phyloP scores from a whole-genome alignment of 1,140 invertebrate genomes.

The Halesus radiatus region DNA sequence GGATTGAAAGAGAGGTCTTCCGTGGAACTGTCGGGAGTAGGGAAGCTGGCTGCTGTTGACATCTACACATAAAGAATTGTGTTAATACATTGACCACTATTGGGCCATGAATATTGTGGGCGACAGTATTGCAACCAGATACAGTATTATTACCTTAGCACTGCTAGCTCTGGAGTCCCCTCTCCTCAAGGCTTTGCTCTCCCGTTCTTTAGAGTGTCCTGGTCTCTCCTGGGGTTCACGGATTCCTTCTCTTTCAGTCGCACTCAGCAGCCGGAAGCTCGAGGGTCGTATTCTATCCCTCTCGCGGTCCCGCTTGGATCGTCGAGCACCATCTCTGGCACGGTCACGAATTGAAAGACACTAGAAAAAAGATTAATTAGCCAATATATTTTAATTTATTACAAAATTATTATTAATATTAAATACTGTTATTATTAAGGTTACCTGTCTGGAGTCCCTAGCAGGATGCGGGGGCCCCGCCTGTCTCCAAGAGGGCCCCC shows the following conservation, averaged over 20 bases:
- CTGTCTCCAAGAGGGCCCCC: constrained; percentile 48
- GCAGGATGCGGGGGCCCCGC: constrained; percentile 14
- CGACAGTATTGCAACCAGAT: no score
- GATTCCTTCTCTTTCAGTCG: constrained; percentile 43
- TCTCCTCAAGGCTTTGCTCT: constrained; percentile 38
- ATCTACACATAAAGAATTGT: constrained; percentile 14
- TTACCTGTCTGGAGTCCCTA: constrained; percentile 51
- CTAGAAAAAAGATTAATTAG: constrained; percentile 20
- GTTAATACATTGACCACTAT: no score
- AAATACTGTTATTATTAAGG: not conserved
- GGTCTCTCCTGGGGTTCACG: constrained; percentile 33
- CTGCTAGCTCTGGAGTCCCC: constrained; percentile 39
- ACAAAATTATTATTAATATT: no score
- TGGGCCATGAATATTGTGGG: no score
- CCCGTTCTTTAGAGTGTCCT: constrained; percentile 48
- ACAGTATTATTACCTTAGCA: constrained; percentile 31
- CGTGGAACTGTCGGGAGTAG: constrained; percentile 62
- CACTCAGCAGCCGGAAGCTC: constrained; percentile 62
- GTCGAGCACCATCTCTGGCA: constrained; percentile 51
- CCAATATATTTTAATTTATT: no score
- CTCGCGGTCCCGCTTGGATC: constrained; percentile 53
- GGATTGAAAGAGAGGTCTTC: constrained; percentile 61
- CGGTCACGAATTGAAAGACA: constrained; percentile 50
- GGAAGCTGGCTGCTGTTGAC: constrained; percentile 53
- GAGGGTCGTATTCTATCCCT: constrained; percentile 61